A percentile compares a stretch with the other conserved stretches of the same genome.
These are phyloP conservation scores for Halichoeres trimaculatus DNA, from an alignment of 2,113 vertebrate genomes.

Conservation along the genomic window DNA sequence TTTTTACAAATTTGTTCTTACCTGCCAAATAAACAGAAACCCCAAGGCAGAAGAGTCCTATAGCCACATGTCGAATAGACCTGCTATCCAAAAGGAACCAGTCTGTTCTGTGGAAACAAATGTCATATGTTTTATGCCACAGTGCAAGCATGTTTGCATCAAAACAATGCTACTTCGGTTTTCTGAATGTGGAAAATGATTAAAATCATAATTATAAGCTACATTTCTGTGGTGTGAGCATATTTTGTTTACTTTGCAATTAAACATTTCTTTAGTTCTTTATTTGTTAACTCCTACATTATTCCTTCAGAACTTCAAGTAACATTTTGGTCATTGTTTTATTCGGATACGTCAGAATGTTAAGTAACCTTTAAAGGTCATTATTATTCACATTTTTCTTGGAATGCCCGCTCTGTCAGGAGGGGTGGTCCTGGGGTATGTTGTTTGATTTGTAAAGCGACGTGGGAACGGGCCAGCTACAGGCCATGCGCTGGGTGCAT, in stretches of 20 bases:
- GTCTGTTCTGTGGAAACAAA: constrained; percentile 83
- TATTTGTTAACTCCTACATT: neutral
- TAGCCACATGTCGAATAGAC: constrained; percentile 84
- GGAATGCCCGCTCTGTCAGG: constrained; percentile 46
- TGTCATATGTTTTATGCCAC: neutral
- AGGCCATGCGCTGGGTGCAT: constrained; percentile 68
- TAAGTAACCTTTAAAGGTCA: constrained; percentile 1
- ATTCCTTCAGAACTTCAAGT: neutral
- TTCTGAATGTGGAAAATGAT: neutral
- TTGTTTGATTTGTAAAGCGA: constrained; percentile 60
- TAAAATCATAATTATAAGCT: neutral
- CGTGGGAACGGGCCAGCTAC: constrained; percentile 77
- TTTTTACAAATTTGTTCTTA: constrained; percentile 59
- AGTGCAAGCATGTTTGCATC: neutral
- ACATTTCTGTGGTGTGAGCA: neutral
- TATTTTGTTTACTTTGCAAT: neutral
- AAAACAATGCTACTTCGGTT: neutral
- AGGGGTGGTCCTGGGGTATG: constrained; percentile 43
- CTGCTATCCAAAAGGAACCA: constrained; percentile 92
- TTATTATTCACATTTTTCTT: constrained; percentile 48
- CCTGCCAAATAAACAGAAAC: constrained; percentile 90
- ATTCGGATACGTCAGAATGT: neutral
- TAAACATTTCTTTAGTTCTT: neutral
- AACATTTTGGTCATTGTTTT: constrained; percentile 6
- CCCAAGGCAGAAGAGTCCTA: constrained; percentile 92